Base-by-base conservation (phyloP, 2,113 vertebrate species). In the Balaeniceps rex region DNA sequence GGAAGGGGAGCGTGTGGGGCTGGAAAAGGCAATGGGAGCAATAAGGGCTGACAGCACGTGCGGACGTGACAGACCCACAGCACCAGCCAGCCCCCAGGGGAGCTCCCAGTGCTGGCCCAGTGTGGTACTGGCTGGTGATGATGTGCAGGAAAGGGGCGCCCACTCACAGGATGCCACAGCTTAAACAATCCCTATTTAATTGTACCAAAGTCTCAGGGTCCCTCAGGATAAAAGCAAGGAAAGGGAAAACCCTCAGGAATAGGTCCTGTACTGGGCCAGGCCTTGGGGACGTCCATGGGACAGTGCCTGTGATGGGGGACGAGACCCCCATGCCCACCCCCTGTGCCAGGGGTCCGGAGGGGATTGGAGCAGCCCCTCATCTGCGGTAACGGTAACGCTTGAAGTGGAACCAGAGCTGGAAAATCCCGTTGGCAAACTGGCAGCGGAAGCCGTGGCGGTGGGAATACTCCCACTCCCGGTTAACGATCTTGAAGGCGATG, bases 321-420 rank as follows among this genome's bases (percentile, higher is more conserved):
- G 4, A 47, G 47, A 40, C 1, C 2, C 58, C 34, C 40, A 10
- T 2, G 17, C 15, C 19, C 46, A 10, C 1, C 22, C 26, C 7
- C 7, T 4, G 8, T 3, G 3, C 1, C n/a, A n/a, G 18, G 14
- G 3, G 34, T 46, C 34, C 1, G 0, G 46, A 18, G 17, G 24
- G 26, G 57, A 2, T 7, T 2, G 0, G 21, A 44, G 42, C 52
- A 28, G 64, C 31, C 16, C 33, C 66, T 98, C 95, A 99, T 68
- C 99, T 97, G 58, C 99, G 98, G 96, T 99, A 99, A 28, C 99
- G 99, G 96, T 99, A 99, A 15, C 99, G 98, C 97, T 99, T 99
- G 93, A 99, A 99, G 96, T 99, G 99, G 97, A 99, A 99, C 99
- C 99, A 99, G 75, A 99, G 98, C 97, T 99, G 99, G 96, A 99